Evolutionary conservation across 1,140 invertebrate genomes (phyloP).

Genomic region (Macrotrachela quadricornifera): DNA sequence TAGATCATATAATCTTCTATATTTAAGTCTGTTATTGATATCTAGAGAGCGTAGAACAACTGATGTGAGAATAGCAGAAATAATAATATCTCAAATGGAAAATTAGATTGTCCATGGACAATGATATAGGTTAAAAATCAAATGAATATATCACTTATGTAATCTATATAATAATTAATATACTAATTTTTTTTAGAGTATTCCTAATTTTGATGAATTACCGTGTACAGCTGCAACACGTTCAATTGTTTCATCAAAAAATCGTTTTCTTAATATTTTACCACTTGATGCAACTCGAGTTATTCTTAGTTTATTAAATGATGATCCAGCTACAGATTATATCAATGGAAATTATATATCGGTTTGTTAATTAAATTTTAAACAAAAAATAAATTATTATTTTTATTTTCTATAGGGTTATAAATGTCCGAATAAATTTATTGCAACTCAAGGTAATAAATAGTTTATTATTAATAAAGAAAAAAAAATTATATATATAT

Average conservation of each 20-base stretch:
- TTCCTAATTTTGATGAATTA: too few relatives aligned
- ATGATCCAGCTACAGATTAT: constrained; percentile 58
- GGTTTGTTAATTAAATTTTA: constrained; percentile 17
- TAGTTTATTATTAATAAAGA: constrained; percentile 55
- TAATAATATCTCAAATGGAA: too few relatives aligned
- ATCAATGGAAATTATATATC: constrained; percentile 93
- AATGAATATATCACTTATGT: too few relatives aligned
- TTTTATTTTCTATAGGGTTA: neutral
- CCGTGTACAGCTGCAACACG: too few relatives aligned
- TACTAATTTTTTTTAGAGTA: too few relatives aligned
- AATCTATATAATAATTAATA: too few relatives aligned
- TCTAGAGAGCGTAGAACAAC: too few relatives aligned
- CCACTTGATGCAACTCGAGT: constrained; percentile 41
- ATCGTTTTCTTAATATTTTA: constrained; percentile 82
- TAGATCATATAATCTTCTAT: too few relatives aligned
- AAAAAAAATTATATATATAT: constrained; percentile 55
- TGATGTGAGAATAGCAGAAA: too few relatives aligned
- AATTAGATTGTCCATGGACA: too few relatives aligned
- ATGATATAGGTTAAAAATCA: too few relatives aligned
- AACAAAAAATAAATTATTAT: neutral
- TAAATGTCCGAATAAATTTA: neutral
- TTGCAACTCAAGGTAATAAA: neutral
- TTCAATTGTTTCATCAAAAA: constrained; percentile 40
- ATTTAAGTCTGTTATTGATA: too few relatives aligned
- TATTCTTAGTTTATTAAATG: constrained; percentile 39